These are phyloP conservation scores for Hypotaenidia okinawae DNA, from an alignment of 2,797 vertebrate species.

Conservation along the genomic window DNA sequence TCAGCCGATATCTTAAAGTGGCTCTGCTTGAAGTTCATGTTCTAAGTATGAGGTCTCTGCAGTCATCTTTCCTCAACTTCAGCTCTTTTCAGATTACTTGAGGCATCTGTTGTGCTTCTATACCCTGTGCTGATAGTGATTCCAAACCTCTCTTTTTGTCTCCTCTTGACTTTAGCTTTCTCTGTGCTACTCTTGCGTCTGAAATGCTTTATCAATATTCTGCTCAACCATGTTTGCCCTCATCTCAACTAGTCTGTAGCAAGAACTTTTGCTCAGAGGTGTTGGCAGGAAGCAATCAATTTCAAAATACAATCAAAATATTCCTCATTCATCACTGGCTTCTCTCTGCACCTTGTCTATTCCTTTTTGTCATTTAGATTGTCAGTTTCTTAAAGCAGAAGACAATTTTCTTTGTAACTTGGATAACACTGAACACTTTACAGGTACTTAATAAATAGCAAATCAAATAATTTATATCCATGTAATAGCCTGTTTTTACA, in stretches of 20 bases:
- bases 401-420: not conserved
- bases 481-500: conserved; percentile 3
- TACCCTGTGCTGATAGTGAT: not conserved
- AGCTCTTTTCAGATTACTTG: not conserved
- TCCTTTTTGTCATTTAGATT: conserved; percentile 23
- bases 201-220: not conserved
- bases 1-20: not conserved
- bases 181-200: not conserved
- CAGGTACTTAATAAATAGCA: conserved; percentile 24
- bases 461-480: not conserved
- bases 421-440: not conserved
- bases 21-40: not conserved
- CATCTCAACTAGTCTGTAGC: not conserved
- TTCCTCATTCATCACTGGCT: not conserved
- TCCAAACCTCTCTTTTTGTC: not conserved
- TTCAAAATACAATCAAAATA: conserved; percentile 32
- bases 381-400: conserved; percentile 17
- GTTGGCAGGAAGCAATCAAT: not conserved
- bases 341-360: not conserved
- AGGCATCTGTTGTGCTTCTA: not conserved
- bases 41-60: not conserved
- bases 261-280: not conserved
- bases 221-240: not conserved
- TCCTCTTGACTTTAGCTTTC: not conserved
- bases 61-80: not conserved